These are phyloP conservation scores for Zenarchopterus dispar DNA, from an alignment of 2,797 vertebrate genomes.

Conservation along the genomic window DNA sequence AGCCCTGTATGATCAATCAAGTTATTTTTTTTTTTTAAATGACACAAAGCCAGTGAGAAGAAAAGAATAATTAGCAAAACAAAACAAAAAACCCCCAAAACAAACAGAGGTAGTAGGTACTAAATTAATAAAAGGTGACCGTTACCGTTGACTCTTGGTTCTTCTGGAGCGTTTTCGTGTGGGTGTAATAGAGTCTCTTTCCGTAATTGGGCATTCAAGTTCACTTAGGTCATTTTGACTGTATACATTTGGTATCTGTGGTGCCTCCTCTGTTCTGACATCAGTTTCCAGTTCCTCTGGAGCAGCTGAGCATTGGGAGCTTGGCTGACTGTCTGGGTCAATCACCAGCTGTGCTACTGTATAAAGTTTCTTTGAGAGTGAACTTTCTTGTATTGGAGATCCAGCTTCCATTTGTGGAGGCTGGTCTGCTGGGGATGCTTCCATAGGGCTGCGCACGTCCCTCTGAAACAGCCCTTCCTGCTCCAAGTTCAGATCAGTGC, in stretches of 20 bases:
- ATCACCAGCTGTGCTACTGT: slow-evolving; percentile 73
- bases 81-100: neutral
- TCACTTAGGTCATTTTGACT: neutral
- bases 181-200: neutral
- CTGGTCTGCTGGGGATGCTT: slow-evolving; percentile 60
- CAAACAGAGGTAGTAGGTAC: neutral
- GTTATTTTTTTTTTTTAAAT: slow-evolving; percentile 4
- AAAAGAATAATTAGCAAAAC: neutral
- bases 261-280: slow-evolving; percentile 3
- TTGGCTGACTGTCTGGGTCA: slow-evolving; percentile 75
- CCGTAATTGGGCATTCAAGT: slow-evolving; percentile 3
- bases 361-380: slow-evolving; percentile 10
- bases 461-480: slow-evolving; percentile 27
- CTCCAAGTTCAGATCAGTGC: neutral
- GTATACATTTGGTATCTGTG: neutral
- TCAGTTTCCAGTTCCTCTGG: slow-evolving; percentile 30
- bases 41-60: neutral
- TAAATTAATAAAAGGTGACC: neutral
- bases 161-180: slow-evolving; percentile 7
- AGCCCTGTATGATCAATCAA: slow-evolving; percentile 22
- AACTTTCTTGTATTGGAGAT: slow-evolving; percentile 13
- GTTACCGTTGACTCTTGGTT: neutral
- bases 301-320: slow-evolving; percentile 14
- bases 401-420: slow-evolving; percentile 15
- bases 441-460: slow-evolving; percentile 55